Base-by-base conservation (phyloP, 2,888 invertebrate genomes). In the Cosmia pyralina region DNA sequence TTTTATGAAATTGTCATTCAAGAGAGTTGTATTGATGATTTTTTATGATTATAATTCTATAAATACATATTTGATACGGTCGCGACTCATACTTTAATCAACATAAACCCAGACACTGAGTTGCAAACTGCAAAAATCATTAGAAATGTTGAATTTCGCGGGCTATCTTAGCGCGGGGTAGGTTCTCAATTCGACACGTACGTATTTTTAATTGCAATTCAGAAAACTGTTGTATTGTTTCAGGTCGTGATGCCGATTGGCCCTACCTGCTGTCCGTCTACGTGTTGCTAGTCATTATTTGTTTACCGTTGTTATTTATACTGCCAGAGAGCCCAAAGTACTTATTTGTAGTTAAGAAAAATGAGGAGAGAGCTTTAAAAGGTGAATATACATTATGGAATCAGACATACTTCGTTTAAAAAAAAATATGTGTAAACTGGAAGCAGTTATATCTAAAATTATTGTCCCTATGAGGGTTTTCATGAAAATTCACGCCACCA, bases 251-350 rank as follows among this genome's bases (percentile, higher is more conserved):
- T 22, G 93, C 97, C 4, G 93, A 95, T 50, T 99, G 99, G 99
- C 98, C 98, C 63, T 97, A 97, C 88, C 97, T 98, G 44, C 92
- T 99, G 53, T 97, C 97, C 81, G 97, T 97, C 82, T 98, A 97
- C 81, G 96, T 97, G 58, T 85, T 98, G 63, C 97, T 98, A 83
- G 96, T 98, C 76, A 90, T 98, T 70, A 89, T 98, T n/a, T 95
- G 96, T 90, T 90, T 96, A 85, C 97, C 97, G 75, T 91, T 97
- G 58, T 88, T 97, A 69, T 96, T 97, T 38, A 92, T 98, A 48
- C 96, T 98, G 90, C 99, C 99, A 0, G 99, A 99, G 91, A 98
- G 98, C 92, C 99, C 99, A 0, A 98, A 98, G 91, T 99, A 98
- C 94, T 96, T 98, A 73, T 98, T 97, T 87, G 97, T 98, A 68